phyloP scores from a whole-genome alignment of 2,113 vertebrate genomes.

The Dasyprocta punctata region DNA sequence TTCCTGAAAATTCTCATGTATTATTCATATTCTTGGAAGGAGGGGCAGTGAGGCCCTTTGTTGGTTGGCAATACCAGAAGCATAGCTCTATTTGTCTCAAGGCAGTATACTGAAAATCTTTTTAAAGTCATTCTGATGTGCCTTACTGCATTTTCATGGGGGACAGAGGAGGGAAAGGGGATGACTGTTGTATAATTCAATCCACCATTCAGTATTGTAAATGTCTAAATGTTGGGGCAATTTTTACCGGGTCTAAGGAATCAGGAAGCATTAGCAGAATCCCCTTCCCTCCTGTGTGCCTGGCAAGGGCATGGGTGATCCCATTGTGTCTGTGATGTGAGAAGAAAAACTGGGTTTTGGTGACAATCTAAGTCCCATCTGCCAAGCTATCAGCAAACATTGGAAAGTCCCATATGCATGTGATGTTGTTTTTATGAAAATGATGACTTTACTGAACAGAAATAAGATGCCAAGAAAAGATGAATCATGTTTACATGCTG shows the following conservation, averaged over 20 bases:
- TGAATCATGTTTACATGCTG: slow-evolving; percentile 14
- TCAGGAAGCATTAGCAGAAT: background rate
- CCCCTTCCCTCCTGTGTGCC: background rate
- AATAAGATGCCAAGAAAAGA: slow-evolving; percentile 39
- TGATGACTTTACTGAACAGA: slow-evolving; percentile 19
- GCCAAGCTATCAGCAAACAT: background rate
- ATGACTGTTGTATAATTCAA: background rate
- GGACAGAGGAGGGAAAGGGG: background rate
- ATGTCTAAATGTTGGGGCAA: background rate
- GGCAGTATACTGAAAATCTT: background rate
- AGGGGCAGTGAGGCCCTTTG: background rate
- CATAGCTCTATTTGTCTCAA: background rate
- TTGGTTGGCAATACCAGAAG: background rate
- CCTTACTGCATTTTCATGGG: background rate
- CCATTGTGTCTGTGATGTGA: background rate
- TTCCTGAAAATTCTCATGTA: slow-evolving; percentile 74
- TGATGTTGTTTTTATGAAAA: slow-evolving; percentile 51
- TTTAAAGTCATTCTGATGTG: background rate
- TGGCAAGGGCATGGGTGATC: background rate
- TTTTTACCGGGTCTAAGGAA: background rate
- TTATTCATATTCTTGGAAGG: slow-evolving; percentile 60
- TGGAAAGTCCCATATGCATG: slow-evolving; percentile 61
- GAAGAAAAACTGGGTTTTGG: background rate
- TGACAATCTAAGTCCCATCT: background rate
- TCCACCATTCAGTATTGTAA: background rate